These are phyloP conservation scores for Eristalis pertinax DNA, from an alignment of 2,888 invertebrate genomes.

Conservation along the genomic window DNA sequence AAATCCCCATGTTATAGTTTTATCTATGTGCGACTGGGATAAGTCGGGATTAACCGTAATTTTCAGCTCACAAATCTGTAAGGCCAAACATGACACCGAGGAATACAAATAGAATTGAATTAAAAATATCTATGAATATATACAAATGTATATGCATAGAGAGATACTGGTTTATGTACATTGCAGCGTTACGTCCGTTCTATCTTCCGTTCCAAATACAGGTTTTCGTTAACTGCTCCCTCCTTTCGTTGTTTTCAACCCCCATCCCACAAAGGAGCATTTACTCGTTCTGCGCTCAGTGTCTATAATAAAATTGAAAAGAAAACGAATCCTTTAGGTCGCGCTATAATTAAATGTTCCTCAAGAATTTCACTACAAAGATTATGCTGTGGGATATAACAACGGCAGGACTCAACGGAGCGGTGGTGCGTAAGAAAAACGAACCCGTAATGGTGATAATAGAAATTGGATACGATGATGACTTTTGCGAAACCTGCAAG, in stretches of 20 bases:
- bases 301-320: slow-evolving; percentile 17
- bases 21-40: neutral
- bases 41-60: slow-evolving; percentile 4
- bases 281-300: neutral
- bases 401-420: neutral
- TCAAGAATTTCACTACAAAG: slow-evolving; percentile 6
- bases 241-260: neutral
- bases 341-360: slow-evolving; percentile 19
- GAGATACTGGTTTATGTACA: neutral
- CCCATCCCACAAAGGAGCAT: neutral
- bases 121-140: neutral
- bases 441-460: slow-evolving; percentile 8
- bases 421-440: neutral
- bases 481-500: neutral
- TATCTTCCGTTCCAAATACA: neutral
- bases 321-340: slow-evolving; percentile 24
- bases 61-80: slow-evolving; percentile 1
- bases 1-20: neutral
- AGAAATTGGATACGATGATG: slow-evolving; percentile 14
- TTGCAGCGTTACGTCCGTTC: neutral
- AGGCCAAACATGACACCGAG: neutral
- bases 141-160: neutral
- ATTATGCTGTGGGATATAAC: slow-evolving; percentile 3
- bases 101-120: neutral
- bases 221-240: neutral